phyloP scores from a whole-genome alignment of 2,113 vertebrate species.

The Plestiodon gilberti region DNA sequence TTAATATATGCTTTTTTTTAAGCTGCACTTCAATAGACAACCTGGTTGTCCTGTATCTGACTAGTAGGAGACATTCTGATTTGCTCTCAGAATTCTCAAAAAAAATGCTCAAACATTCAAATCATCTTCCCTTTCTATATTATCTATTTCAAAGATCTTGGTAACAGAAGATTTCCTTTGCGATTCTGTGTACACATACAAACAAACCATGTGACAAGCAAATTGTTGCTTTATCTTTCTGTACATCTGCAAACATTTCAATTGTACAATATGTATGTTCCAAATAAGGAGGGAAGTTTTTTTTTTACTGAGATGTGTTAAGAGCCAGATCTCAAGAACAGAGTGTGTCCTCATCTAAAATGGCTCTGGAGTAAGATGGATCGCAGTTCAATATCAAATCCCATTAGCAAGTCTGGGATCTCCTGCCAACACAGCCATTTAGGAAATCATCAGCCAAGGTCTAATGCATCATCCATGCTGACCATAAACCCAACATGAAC shows the following conservation, averaged over 20 bases:
- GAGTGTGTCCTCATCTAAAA: constrained; percentile 17
- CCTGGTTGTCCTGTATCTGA: neutral
- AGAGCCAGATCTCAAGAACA: constrained; percentile 1
- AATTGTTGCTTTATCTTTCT: neutral
- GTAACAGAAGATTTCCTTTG: neutral
- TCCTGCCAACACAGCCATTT: constrained; percentile 30
- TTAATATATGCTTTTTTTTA: neutral
- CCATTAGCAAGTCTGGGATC: constrained; percentile 37
- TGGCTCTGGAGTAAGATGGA: neutral
- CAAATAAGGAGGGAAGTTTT: neutral
- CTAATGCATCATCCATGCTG: constrained; percentile 10
- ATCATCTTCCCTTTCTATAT: neutral
- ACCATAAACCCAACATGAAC: neutral
- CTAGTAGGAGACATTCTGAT: neutral
- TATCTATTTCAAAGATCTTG: neutral
- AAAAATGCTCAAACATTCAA: neutral
- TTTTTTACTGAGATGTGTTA: neutral
- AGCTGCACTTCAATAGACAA: neutral
- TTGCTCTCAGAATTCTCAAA: neutral
- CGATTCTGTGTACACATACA: neutral
- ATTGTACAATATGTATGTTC: neutral
- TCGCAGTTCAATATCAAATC: constrained; percentile 16
- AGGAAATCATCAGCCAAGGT: constrained; percentile 21
- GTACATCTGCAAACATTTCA: neutral
- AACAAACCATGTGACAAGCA: neutral